Evolutionary conservation across 2,888 invertebrate genomes (phyloP), one percentile per base, ranked within the genome.

Genomic region (Epistrophe eligans): DNA sequence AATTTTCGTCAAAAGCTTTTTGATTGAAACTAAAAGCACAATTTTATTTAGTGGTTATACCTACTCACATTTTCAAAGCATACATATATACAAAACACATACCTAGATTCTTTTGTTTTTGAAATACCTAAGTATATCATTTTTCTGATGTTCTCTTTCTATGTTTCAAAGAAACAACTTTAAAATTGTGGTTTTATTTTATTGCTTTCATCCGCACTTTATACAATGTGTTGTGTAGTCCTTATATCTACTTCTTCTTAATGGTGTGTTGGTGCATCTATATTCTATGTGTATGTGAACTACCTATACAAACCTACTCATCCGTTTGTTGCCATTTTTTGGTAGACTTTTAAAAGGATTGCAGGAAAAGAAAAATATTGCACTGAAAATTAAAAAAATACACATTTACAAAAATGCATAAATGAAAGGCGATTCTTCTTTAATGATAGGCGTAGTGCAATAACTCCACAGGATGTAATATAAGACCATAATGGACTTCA

Each of bases 1-100:
- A 35, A 57, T 57, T 57, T 57, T 32, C n/a, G n/a, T 32, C 57
- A 57, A 35, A 57, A 35, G n/a, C 35, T 35, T n/a, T n/a, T 57
- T 58, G 35, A 58, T 58, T 38, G 58, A 17, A 58, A 58, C 57
- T 58, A 58, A 35, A 58, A 58, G 58, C 58, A 60, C 35, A 60
- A 38, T 60, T 35, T 60, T 38, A 19, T 60, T 38, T 35, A 60
- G 38, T 60, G 38, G 13, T 11, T 38, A 35, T 9, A 9, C 5
- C 2, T 58, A 4, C 19, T 38, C 11, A 19, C 15, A 11, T 38
- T 13, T 60, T 19, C 17, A 60, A 60, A 60, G 38, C 28, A 55
- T 55, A 55, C 9, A 13, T 1, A 4, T 1, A 11, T 7, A 58
- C 17, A 17, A n/a, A 5, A 17, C 4, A 57, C 13, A 8, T 28